These are phyloP conservation scores for Aphidius ervi DNA, from an alignment of 1,140 invertebrate species.

Conservation along the genomic window DNA sequence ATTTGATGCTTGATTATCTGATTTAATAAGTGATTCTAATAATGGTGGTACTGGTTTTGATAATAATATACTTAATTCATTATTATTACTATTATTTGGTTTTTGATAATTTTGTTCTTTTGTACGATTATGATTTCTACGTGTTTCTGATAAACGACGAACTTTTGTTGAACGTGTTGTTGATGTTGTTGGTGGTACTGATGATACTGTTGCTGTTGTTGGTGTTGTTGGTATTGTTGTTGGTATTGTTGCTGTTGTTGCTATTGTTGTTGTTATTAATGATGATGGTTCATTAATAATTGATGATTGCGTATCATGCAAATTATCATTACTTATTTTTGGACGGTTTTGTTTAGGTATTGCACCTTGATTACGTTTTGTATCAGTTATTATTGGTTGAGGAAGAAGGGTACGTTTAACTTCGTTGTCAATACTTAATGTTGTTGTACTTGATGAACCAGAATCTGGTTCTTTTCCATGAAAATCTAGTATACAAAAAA, in stretches of 20 bases:
- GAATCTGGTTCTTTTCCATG: conserved; percentile 52
- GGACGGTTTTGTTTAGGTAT: conserved; percentile 64
- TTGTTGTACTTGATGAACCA: conserved; percentile 55
- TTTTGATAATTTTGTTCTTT: conserved; percentile 34
- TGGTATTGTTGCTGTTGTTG: no score
- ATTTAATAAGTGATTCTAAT: conserved; percentile 60
- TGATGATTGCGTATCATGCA: conserved; percentile 16
- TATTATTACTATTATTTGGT: conserved; percentile 54
- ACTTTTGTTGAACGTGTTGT: no score
- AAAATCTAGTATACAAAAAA: conserved; percentile 34
- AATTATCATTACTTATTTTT: conserved; percentile 26
- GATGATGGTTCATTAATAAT: no score
- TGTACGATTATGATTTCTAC: conserved; percentile 48
- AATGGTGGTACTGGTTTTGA: conserved; percentile 59
- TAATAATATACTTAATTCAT: conserved; percentile 61
- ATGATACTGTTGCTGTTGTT: no score
- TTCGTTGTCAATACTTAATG: conserved; percentile 56
- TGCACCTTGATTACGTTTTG: conserved; percentile 62
- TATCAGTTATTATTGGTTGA: conserved; percentile 36
- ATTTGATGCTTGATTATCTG: conserved; percentile 21
- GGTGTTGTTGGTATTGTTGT: no score
- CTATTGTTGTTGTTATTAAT: no score
- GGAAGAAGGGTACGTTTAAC: conserved; percentile 47
- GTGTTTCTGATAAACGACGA: conserved; percentile 31
- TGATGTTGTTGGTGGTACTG: no score